Evolutionary conservation across 2,888 invertebrate genomes (phyloP), one percentile per base, ranked within the genome.

Genomic region (Lycocerus yunnanus): DNA sequence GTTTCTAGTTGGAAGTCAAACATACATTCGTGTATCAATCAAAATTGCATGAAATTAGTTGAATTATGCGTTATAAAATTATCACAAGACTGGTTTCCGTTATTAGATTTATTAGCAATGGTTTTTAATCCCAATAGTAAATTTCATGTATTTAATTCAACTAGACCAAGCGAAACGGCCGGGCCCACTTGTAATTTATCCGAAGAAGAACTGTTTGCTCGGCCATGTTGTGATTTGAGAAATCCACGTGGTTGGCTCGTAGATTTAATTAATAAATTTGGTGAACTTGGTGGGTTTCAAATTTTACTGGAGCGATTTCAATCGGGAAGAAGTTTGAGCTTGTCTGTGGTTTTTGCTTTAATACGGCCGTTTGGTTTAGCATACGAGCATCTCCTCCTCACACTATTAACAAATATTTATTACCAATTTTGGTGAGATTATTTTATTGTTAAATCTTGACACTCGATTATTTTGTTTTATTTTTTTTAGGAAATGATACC

Each of bases 1-100:
- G 98, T 98, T 69, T 95, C 95, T 84, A 97, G 97, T 84, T 98
- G 98, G 98, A 98, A 98, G 88, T 92, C 93, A 84, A 98, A 98
- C 87, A 98, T 98, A 85, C 98, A 98, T 87, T 94, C 93, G 86
- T 97, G 97, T 89, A 98, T 98, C 82, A 92, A 96, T 84, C 93
- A 95, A 83, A 98, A 98, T 86, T 97, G 97, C 85, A 94, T 96
- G 86, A 94, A 95, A 86, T 90, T 98, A 82, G 93, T 98, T 79
- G 96, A 97, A 88, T 89, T 98, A 81, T 96, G 97, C 89, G 97
- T 97, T 80, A 91, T 95, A 82, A 98, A 98, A 88, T 90, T 98
- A 86, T 90, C 91, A 72, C 92, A 94, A 81, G 97, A 98, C 88
- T 97, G 97, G 92, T 94, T 96, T 83, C 95, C 97, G 83, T 91